Base-by-base conservation (phyloP, 2,888 invertebrate genomes). In the Limenitis camilla region DNA sequence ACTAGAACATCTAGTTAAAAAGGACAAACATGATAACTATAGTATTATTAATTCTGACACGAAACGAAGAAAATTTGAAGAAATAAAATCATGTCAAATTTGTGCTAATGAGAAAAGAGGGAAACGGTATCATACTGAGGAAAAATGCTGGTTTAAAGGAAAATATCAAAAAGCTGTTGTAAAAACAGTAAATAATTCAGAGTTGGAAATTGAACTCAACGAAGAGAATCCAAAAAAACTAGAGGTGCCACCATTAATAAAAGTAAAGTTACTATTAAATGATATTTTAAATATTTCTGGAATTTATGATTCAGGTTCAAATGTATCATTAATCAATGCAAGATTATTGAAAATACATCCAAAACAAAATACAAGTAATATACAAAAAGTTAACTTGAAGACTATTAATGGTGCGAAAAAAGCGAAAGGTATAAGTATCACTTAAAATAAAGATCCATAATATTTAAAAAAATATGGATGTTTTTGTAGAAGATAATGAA, bases 241-340 rank as follows among this genome's bases (percentile, higher is more conserved):
- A 54, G 28, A 55, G 39, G 32, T 61, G 6, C 35, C 61, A 42
- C 62, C 63, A 61, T 62, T 66, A 53, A 65, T 62, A n/a, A 60
- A 62, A 58, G 42, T 64, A 8, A 61, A 62, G 41, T 40, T 63
- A 56, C 0, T 52, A 59, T 48, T 62, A 52, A 58, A 62, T 51
- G 50, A 58, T 30, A 61, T 30, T n/a, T 30, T 63, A 41, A 48
- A 63, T 53, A 40, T 53, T 29, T 54, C 11, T 32, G 64, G 58
- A 40, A 54, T 63, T 27, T 66, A 67, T 59, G 66, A 66, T 43
- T 60, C 65, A 10, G 64, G 64, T 1, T 65, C 61, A n/a, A 60
- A 67, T 58, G 59, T 67, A 2, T 63, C 63, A n/a, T 56, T 65
- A 45, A 66, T 66, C 30, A 68, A 64, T 61, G 58, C 62, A 27